phyloP scores from a whole-genome alignment of 2,797 vertebrate species.

The Diplodus sargus region DNA sequence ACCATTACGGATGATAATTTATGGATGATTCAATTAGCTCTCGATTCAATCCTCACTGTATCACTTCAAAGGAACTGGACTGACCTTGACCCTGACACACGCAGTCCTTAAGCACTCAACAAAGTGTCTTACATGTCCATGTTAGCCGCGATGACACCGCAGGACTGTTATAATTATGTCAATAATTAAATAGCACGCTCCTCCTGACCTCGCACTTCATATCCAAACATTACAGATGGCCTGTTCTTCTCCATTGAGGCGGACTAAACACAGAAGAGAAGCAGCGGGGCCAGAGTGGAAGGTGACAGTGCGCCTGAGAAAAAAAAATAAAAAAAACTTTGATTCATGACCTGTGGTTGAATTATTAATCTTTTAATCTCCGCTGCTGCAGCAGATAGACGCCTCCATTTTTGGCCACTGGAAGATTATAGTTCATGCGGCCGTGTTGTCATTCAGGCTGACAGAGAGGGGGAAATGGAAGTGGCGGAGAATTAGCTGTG shows the following conservation, averaged over 20 bases:
- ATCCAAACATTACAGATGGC: slow-evolving; percentile 46
- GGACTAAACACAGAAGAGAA: slow-evolving; percentile 25
- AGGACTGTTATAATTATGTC: slow-evolving; percentile 51
- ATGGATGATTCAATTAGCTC: slow-evolving; percentile 70
- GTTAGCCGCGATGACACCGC: slow-evolving; percentile 41
- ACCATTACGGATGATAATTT: slow-evolving; percentile 58
- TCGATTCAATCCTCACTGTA: slow-evolving; percentile 60
- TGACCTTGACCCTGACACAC: slow-evolving; percentile 66
- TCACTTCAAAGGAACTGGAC: slow-evolving; percentile 58
- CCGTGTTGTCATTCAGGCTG: slow-evolving; percentile 77
- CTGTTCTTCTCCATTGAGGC: neutral
- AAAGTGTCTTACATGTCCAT: slow-evolving; percentile 33
- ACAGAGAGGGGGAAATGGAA: slow-evolving; percentile 84
- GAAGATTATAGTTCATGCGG: slow-evolving; percentile 87
- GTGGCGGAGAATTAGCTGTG: slow-evolving; percentile 79
- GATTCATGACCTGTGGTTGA: slow-evolving; percentile 92
- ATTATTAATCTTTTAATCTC: slow-evolving; percentile 98
- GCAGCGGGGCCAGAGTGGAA: slow-evolving; percentile 28
- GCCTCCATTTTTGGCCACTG: slow-evolving; percentile 86
- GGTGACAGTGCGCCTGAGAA: slow-evolving; percentile 65
- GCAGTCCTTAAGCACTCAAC: slow-evolving; percentile 34
- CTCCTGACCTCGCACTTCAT: slow-evolving; percentile 52
- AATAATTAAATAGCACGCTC: slow-evolving; percentile 57
- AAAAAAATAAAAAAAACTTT: slow-evolving; percentile 79
- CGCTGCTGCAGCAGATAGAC: slow-evolving; percentile 85